Evolutionary conservation across 2,888 invertebrate species (phyloP).

Genomic region (Phanerotoma sp.): DNA sequence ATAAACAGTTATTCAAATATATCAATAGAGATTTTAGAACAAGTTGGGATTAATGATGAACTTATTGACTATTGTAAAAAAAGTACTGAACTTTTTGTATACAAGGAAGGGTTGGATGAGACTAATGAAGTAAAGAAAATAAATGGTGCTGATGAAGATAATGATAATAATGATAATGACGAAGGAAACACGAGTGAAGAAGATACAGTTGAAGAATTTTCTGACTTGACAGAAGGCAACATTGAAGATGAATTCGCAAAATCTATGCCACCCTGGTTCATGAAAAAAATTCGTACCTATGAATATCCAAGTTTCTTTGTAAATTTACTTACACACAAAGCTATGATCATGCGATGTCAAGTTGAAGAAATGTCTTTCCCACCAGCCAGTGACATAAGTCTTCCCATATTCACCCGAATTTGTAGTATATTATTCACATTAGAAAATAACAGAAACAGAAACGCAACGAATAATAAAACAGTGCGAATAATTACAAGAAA

Average conservation of each 20-base stretch:
- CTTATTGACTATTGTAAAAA: constrained; percentile 22
- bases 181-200: constrained; percentile 21
- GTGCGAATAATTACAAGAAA: too few relatives aligned
- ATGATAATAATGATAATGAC: constrained; percentile 27
- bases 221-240: constrained; percentile 26
- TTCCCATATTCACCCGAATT: constrained; percentile 66
- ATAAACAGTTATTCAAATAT: constrained; percentile 67
- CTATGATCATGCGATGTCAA: constrained; percentile 70
- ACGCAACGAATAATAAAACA: constrained; percentile 13
- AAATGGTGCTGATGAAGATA: constrained; percentile 26
- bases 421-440: constrained; percentile 55
- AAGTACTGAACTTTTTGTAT: constrained; percentile 36
- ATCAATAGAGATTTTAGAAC: constrained; percentile 63
- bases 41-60: constrained; percentile 57
- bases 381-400: constrained; percentile 63
- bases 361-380: constrained; percentile 68
- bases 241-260: constrained; percentile 1
- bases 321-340: constrained; percentile 67
- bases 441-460: too few relatives aligned
- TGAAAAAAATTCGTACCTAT: constrained; percentile 25
- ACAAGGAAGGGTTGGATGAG: constrained; percentile 31
- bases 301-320: constrained; percentile 67
- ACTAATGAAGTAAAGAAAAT: constrained; percentile 29
- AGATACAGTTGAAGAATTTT: constrained; percentile 37
- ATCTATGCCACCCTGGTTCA: constrained; percentile 17